phyloP scores from a whole-genome alignment of 2,888 invertebrate species.

The Pollenia labialis region DNA sequence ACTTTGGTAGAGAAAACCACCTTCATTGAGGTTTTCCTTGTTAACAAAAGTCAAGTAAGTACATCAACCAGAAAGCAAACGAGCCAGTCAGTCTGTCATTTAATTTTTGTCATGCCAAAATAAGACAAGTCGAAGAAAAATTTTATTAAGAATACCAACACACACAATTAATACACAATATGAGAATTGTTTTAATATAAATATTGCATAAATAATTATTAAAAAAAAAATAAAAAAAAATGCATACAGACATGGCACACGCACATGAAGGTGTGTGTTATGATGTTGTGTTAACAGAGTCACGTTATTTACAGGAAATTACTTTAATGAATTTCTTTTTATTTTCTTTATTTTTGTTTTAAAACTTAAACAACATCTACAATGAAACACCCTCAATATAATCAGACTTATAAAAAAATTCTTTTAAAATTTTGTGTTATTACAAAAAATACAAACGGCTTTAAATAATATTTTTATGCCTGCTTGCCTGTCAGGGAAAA shows the following conservation, averaged over 20 bases:
- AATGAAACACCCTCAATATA: slow-evolving; percentile 60
- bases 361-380: slow-evolving; percentile 52
- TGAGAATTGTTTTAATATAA: slow-evolving; percentile 55
- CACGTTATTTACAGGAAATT: slow-evolving; percentile 77
- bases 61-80: slow-evolving; percentile 31
- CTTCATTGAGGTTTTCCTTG: slow-evolving; percentile 52
- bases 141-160: neutral
- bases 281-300: slow-evolving; percentile 68
- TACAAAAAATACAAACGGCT: slow-evolving; percentile 15
- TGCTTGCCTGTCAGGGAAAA: slow-evolving; percentile 8
- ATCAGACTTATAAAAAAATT: slow-evolving; percentile 27
- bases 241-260: slow-evolving; percentile 4
- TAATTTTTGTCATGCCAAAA: neutral
- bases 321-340: slow-evolving; percentile 77
- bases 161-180: slow-evolving; percentile 49
- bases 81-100: slow-evolving; percentile 52
- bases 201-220: slow-evolving; percentile 60
- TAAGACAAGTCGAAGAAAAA: slow-evolving; percentile 17
- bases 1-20: slow-evolving; percentile 64
- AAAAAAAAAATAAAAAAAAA: neutral
- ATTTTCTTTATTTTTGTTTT: slow-evolving; percentile 34
- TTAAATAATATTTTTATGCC: slow-evolving; percentile 35
- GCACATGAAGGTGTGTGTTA: slow-evolving; percentile 14
- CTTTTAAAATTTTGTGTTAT: slow-evolving; percentile 10
- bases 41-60: slow-evolving; percentile 1